These are phyloP conservation scores for Lycocerus yunnanus DNA, from an alignment of 2,888 invertebrate genomes.

Conservation along the genomic window DNA sequence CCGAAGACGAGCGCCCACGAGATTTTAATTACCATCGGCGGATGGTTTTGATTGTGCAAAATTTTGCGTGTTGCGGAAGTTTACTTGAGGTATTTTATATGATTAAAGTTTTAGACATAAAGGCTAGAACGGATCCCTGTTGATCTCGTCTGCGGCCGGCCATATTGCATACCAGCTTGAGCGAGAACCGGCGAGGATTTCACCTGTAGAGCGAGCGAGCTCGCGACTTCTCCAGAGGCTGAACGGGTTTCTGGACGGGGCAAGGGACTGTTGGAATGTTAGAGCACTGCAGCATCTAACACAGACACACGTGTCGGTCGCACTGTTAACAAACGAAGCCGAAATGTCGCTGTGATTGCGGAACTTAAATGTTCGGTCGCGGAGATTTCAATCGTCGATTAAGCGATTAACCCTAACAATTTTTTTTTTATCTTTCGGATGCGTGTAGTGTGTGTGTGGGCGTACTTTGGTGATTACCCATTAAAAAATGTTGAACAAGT, in stretches of 20 bases:
- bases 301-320: conserved; percentile 50
- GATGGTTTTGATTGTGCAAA: neutral
- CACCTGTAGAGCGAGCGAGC: conserved; percentile 42
- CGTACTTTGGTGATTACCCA: conserved; percentile 18
- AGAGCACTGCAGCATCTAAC: conserved; percentile 53
- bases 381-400: conserved; percentile 37
- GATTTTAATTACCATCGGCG: neutral
- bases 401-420: conserved; percentile 33
- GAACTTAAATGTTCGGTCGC: conserved; percentile 34
- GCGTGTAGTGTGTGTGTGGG: conserved; percentile 19
- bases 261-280: conserved; percentile 54
- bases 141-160: conserved; percentile 48
- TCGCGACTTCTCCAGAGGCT: conserved; percentile 51
- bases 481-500: conserved; percentile 10
- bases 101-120: conserved; percentile 42
- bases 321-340: conserved; percentile 44
- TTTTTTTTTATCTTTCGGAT: neutral
- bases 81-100: conserved; percentile 31
- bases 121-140: conserved; percentile 45
- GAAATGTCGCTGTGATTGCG: conserved; percentile 42
- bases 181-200: conserved; percentile 43
- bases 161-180: conserved; percentile 58
- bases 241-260: conserved; percentile 54
- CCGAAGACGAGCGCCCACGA: neutral
- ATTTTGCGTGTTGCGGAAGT: conserved; percentile 13